Conservation (phyloP, 2,888 invertebrate genomes). For the Drosophila cognata region DNA sequence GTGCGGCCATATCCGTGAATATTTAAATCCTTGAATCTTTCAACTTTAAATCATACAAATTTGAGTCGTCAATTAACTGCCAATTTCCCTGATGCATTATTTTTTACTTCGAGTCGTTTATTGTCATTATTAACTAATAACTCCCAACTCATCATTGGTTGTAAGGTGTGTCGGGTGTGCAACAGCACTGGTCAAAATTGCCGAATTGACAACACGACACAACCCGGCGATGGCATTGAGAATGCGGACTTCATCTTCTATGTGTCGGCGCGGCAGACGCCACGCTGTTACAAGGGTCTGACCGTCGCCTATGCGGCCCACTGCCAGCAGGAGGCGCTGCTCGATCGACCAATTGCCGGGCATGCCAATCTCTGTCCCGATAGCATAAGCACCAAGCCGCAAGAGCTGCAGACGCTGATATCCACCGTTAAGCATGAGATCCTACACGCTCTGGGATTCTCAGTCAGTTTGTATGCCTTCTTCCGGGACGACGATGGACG, state of each 20-base stretch:
- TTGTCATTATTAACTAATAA: not conserved
- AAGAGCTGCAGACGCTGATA: conserved; percentile 95
- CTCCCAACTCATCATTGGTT: not conserved
- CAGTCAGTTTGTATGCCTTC: conserved; percentile 98
- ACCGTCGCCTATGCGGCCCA: conserved; percentile 99
- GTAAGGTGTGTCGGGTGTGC: conserved; percentile 94
- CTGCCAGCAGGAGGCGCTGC: conserved; percentile 97
- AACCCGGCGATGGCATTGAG: conserved; percentile 89
- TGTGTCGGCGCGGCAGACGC: conserved; percentile 97
- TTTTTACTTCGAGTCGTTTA: too few relatives aligned
- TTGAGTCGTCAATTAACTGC: too few relatives aligned
- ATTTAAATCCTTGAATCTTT: not conserved
- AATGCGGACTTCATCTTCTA: conserved; percentile 98
- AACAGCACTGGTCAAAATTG: conserved; percentile 95
- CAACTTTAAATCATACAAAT: too few relatives aligned
- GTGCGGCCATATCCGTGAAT: not conserved
- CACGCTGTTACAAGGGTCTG: conserved; percentile 94
- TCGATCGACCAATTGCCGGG: conserved; percentile 99
- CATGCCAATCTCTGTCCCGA: conserved; percentile 99
- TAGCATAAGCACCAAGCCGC: conserved; percentile 95
- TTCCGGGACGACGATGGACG: conserved; percentile 93
- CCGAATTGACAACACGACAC: conserved; percentile 86
- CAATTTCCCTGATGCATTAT: too few relatives aligned
- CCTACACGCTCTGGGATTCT: conserved; percentile 98
- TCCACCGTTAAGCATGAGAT: conserved; percentile 99